Evolutionary conservation across 92 coral and sea anemone species (phyloP).

Genomic region (Chrysogorgia sp.): DNA sequence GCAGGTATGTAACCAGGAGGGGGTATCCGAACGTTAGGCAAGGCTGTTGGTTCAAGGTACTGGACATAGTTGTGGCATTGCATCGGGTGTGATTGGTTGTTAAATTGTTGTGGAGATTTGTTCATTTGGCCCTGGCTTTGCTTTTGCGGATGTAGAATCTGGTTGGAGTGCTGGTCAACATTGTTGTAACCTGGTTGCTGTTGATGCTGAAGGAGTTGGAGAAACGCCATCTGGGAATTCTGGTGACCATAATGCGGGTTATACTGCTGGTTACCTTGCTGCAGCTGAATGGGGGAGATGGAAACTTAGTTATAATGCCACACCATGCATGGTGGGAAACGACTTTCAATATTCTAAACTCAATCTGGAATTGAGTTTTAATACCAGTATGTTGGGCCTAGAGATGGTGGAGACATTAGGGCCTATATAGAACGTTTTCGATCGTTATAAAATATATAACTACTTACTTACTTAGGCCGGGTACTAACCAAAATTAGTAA

Average conservation of each 20-base stretch:
- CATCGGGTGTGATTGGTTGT: constrained; percentile 20
- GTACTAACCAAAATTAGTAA: too few species aligned
- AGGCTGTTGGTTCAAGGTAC: constrained; percentile 20
- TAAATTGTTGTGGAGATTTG: constrained; percentile 22
- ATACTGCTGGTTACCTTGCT: constrained; percentile 32
- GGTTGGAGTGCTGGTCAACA: constrained; percentile 20
- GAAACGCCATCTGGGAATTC: constrained; percentile 39
- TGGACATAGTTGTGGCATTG: constrained; percentile 22
- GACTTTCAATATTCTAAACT: too few species aligned
- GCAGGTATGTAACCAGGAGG: constrained; percentile 37
- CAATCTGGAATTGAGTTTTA: too few species aligned
- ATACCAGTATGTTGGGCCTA: too few species aligned
- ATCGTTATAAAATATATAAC: too few species aligned
- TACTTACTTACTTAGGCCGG: too few species aligned
- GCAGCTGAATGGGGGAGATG: background rate
- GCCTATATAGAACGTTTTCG: too few species aligned
- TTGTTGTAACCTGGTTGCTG: constrained; percentile 10
- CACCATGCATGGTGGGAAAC: background rate
- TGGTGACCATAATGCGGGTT: constrained; percentile 31
- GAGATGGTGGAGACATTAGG: too few species aligned
- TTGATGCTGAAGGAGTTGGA: constrained; percentile 7
- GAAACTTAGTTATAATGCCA: background rate
- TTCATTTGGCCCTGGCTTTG: constrained; percentile 7
- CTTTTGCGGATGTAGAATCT: constrained; percentile 8
- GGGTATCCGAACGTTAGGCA: constrained; percentile 11